Evolutionary conservation across 2,888 invertebrate genomes (phyloP), one percentile per base, ranked within the genome.

Genomic region (Macaria liturata): DNA sequence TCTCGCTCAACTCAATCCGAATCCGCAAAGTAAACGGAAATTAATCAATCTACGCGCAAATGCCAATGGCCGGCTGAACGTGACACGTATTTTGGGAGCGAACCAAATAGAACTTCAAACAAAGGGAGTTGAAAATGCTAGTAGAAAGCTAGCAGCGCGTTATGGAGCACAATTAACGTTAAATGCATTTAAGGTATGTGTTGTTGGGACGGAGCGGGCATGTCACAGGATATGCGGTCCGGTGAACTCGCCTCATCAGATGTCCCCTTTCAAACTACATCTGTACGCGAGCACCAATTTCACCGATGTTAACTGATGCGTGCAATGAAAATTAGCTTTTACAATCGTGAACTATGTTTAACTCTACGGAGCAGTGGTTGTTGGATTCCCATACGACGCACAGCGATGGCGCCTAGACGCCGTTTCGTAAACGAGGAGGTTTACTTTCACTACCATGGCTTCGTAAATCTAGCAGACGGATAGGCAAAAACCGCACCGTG

Each of bases 161-260:
- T 40, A 53, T 42, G 65, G 57, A 67, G 65, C 63, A 65, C 62
- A 75, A 75, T 76, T 75, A 74, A 68, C 65, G 59, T 71, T 20
- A 65, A 70, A 75, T 73, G 80, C 75, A 72, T 75, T 72, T 66
- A 69, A 71, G 66, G 67, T 67, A 74, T 75, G 72, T 73, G 71
- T 73, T 69, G 70, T 73, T 72, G 65, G 69, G 67, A 64, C 70
- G 60, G 67, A 68, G 70, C 5, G 75, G 78, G 75, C 81, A 79
- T 80, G 82, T 80, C 80, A 77, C 83, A 85, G 89, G 90, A 90
- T 86, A 72, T 76, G 79, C 88, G 89, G 83, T 88, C 80, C 81
- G 86, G 66, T 87, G 84, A 71, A 72, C 76, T 67, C 72, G 71
- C 74, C 76, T 76, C 83, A 83, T 83, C 81, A 80, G 75, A 81